Percentiles rank a stretch among this genome's conserved stretches.
phyloP scores from a whole-genome alignment of 2,888 invertebrate genomes.

The Eurois occulta region DNA sequence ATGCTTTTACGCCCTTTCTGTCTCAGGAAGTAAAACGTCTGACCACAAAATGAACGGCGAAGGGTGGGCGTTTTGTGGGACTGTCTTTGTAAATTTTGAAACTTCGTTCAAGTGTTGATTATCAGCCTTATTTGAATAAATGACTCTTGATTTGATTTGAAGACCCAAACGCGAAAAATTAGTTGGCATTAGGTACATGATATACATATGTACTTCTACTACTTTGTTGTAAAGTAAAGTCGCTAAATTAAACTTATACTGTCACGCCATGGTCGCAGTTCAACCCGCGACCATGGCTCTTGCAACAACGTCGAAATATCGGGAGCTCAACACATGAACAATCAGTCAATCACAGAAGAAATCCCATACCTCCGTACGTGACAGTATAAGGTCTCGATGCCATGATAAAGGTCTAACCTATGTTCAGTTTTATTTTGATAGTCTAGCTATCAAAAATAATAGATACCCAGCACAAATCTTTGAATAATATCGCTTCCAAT shows the following conservation, averaged over 20 bases:
- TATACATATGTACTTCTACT: too few species aligned
- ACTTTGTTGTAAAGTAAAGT: too few species aligned
- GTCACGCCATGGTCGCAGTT: too few species aligned
- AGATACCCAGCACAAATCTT: neutral
- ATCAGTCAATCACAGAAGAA: too few species aligned
- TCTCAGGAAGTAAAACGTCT: neutral
- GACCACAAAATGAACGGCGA: neutral
- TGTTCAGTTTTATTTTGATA: neutral
- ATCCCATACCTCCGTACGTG: too few species aligned
- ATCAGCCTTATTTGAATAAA: neutral
- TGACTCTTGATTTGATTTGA: neutral
- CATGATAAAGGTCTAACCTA: neutral
- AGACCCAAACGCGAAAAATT: neutral
- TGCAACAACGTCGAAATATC: too few species aligned
- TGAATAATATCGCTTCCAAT: conserved; percentile 13
- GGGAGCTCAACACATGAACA: too few species aligned
- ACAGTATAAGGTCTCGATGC: too few species aligned
- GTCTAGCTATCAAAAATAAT: neutral
- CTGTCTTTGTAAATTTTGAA: neutral
- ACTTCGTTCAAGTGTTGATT: neutral
- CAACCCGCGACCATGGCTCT: too few species aligned
- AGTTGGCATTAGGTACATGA: too few species aligned
- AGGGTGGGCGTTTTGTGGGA: neutral
- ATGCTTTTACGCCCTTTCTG: neutral
- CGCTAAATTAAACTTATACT: too few species aligned